Base-by-base conservation (phyloP, 2,797 vertebrate species). In the Centropyge bicolor region DNA sequence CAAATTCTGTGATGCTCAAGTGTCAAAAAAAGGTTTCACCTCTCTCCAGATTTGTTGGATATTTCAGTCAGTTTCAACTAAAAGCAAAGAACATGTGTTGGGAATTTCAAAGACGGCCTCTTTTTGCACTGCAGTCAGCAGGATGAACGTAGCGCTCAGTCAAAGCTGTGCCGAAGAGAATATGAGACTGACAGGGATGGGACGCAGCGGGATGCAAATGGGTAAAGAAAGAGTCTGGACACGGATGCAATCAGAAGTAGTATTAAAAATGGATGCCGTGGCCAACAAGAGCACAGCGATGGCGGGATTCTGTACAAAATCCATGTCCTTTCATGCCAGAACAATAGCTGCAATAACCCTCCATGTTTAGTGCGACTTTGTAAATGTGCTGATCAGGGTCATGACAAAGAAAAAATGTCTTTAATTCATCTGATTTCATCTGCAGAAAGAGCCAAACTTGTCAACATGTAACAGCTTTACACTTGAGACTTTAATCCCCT, bases 91-190 rank as follows among this genome's bases (percentile, higher is more conserved):
- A 40, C 38, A 60, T 2, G 20, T 8, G 8, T 6, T 38, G 12
- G 41, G 19, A 38, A 14, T 36, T 36, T 67, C 27, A 48, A 41
- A 68, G 7, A 41, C 56, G 22, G 41, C n/a, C 5, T 57, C 31
- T 45, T 3, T 62, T 20, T 38, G 56, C 16, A 17, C 35, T 45
- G 36, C 36, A 11, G 46, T 71, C 71, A 46, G 51, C 27, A 8
- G 11, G 57, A 38, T 61, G 46, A 45, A 14, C 1, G 20, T 46
- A 16, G 31, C 4, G 0, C 17, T 70, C 60, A 70, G 20, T 57
- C 60, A 70, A 70, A 57, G 67, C 5, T 48, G 14, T 54, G 41
- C 48, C 36, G 35, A 63, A 54, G 57, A 69, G 64, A 74, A 73
- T 31, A n/a, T 19, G 4, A 17, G 45, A 78, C 35, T 19, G 36